A percentile compares a stretch with the other conserved stretches of the same genome.
Evolutionary conservation across 2,797 vertebrate species (phyloP).

Genomic region (Neomorphus geoffroyi): DNA sequence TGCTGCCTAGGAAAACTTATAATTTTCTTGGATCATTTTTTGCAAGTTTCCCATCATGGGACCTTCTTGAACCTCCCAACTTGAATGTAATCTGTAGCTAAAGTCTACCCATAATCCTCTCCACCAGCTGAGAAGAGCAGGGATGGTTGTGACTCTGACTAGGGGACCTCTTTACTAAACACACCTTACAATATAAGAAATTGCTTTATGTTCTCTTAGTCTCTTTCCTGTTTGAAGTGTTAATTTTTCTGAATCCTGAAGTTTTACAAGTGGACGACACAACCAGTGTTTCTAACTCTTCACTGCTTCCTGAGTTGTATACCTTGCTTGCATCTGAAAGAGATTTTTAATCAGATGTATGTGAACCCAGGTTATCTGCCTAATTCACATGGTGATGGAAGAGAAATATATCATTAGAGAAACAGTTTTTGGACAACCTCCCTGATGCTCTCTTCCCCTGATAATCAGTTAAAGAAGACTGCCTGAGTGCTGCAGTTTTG

Average conservation of each 20-base stretch:
- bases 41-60: background rate
- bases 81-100: background rate
- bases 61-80: background rate
- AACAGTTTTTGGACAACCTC: background rate
- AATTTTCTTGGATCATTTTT: background rate
- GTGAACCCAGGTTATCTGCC: background rate
- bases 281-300: background rate
- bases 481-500: background rate
- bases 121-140: background rate
- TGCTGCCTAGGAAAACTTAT: background rate
- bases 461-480: background rate
- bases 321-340: background rate
- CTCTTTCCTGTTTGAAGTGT: background rate
- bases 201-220: background rate
- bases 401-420: background rate
- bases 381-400: background rate
- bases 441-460: no score
- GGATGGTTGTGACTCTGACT: background rate
- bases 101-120: background rate
- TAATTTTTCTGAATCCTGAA: background rate
- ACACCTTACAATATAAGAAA: fast-evolving
- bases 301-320: background rate
- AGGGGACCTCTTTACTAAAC: background rate
- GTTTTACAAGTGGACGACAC: background rate
- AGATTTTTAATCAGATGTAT: background rate